Percentiles rank a stretch among this genome's conserved stretches.
phyloP scores from a whole-genome alignment of 2,113 vertebrate genomes.

The Tauraco erythrolophus region DNA sequence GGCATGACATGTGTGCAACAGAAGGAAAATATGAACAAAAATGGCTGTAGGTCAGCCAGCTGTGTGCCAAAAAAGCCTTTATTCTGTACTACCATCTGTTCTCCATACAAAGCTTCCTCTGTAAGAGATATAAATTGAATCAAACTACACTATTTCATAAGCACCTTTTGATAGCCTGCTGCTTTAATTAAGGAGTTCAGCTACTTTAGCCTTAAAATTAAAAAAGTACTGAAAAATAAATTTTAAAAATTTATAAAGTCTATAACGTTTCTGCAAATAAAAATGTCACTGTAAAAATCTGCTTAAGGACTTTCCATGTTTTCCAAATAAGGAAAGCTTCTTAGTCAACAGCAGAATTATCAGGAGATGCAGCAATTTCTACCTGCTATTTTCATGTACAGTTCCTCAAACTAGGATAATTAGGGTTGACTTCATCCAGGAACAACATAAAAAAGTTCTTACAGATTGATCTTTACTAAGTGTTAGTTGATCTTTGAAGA shows the following conservation, averaged over 20 bases:
- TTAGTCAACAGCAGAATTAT: neutral
- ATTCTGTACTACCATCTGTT: neutral
- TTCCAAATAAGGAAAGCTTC: neutral
- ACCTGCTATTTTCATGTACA: neutral
- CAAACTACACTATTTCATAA: neutral
- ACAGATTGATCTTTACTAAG: neutral
- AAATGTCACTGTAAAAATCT: neutral
- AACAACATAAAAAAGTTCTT: neutral
- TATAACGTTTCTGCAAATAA: neutral
- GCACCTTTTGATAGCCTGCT: neutral
- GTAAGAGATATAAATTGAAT: neutral
- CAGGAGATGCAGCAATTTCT: neutral
- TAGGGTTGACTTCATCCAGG: neutral
- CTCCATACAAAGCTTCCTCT: neutral
- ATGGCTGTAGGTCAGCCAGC: neutral
- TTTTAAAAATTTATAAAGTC: neutral
- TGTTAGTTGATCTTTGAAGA: neutral
- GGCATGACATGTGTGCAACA: neutral
- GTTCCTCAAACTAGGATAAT: neutral
- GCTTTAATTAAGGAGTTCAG: neutral
- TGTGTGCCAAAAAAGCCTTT: neutral
- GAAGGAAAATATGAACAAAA: neutral
- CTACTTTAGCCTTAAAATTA: neutral
- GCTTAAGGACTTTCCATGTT: neutral
- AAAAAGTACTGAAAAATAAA: neutral